Conservation (phyloP, 1,140 invertebrate species). For the Sycobia sp. region DNA sequence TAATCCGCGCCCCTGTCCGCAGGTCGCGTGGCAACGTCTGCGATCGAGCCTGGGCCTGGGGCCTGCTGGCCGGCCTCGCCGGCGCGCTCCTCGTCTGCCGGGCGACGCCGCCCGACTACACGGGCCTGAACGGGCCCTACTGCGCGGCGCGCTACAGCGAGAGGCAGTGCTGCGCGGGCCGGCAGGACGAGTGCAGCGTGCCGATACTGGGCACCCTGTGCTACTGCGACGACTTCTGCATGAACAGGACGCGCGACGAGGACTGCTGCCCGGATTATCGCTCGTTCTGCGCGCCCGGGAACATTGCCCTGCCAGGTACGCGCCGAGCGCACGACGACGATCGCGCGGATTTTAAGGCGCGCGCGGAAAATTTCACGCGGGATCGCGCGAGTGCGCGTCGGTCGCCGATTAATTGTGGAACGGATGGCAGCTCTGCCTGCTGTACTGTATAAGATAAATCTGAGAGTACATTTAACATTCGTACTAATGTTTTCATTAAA, state of each 20-base stretch:
- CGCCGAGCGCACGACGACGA: too few species aligned
- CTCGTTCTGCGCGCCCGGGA: constrained; percentile 65
- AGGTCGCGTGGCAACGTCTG: not conserved
- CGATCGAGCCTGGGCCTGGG: not conserved
- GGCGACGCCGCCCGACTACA: constrained; percentile 41
- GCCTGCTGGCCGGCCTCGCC: not conserved
- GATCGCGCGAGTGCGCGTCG: too few species aligned
- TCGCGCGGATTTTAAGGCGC: too few species aligned
- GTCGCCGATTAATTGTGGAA: too few species aligned
- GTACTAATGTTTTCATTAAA: too few species aligned
- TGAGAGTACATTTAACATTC: too few species aligned
- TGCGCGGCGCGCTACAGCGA: constrained; percentile 49
- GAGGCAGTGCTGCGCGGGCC: constrained; percentile 69
- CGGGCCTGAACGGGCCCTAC: constrained; percentile 53
- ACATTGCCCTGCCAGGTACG: not conserved
- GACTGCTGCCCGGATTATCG: constrained; percentile 91
- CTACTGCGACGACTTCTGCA: constrained; percentile 94
- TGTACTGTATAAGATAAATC: too few species aligned
- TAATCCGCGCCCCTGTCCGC: too few species aligned
- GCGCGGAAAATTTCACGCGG: too few species aligned
- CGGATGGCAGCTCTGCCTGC: too few species aligned
- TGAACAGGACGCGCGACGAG: constrained; percentile 54
- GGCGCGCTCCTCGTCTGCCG: constrained; percentile 16
- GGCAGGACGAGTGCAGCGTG: constrained; percentile 75
- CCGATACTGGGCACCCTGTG: constrained; percentile 80